Percentiles rank a stretch among this genome's conserved stretches.
phyloP scores from a whole-genome alignment of 2,113 vertebrate species.

The Acrocephalus arundinaceus region DNA sequence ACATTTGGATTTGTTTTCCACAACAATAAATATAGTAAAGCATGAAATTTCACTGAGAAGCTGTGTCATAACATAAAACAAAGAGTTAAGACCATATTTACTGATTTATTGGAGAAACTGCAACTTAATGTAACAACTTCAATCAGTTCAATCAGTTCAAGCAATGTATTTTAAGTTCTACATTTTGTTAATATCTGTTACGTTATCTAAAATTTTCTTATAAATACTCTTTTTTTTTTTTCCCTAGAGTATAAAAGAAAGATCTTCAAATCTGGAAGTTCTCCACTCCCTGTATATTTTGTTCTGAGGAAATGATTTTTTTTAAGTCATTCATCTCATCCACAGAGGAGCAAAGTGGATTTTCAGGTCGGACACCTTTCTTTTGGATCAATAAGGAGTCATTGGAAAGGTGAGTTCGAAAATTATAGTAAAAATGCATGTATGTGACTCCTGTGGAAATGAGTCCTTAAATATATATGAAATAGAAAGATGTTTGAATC shows the following conservation, averaged over 20 bases:
- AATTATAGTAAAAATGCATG: neutral
- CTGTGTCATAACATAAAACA: neutral
- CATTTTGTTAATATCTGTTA: neutral
- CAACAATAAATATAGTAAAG: neutral
- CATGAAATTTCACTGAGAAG: neutral
- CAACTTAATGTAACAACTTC: neutral
- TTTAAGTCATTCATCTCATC: neutral
- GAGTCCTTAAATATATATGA: neutral
- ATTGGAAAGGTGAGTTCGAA: neutral
- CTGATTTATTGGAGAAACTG: neutral
- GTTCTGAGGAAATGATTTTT: slow-evolving; percentile 5
- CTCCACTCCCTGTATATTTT: neutral
- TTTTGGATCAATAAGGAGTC: neutral
- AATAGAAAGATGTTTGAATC: neutral
- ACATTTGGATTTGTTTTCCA: neutral
- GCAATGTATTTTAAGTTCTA: neutral
- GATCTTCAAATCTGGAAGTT: neutral
- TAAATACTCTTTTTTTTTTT: neutral
- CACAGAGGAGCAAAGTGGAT: neutral
- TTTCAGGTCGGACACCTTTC: neutral
- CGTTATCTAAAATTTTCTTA: neutral
- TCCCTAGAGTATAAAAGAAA: neutral
- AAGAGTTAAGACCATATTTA: neutral
- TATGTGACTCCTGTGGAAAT: neutral
- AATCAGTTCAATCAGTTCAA: neutral